A percentile compares a stretch with the other conserved stretches of the same genome.
Evolutionary conservation across 2,113 vertebrate genomes (phyloP).

Genomic region (Euleptes europaea): DNA sequence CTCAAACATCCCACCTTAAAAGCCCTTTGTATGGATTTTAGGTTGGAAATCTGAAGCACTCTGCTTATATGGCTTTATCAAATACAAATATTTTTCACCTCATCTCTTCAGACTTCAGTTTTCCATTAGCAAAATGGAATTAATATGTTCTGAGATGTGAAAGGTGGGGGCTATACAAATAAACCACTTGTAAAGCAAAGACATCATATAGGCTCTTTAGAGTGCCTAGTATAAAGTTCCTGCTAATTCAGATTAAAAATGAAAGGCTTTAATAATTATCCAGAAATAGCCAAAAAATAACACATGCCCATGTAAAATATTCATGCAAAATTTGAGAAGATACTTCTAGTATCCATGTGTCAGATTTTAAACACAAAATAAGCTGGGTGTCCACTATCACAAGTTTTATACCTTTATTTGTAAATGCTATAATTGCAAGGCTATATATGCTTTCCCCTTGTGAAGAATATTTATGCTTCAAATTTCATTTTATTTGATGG

Average conservation of each 20-base stretch:
- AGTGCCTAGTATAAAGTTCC: no score
- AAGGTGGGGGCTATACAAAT: neutral
- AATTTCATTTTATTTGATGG: neutral
- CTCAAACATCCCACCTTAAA: no score
- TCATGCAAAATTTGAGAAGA: neutral
- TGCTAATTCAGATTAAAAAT: neutral
- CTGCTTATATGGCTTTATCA: neutral
- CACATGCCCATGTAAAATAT: neutral
- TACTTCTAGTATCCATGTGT: neutral
- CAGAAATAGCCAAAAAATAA: neutral
- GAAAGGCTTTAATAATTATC: neutral
- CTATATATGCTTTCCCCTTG: neutral
- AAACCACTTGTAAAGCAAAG: neutral
- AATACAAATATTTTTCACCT: neutral
- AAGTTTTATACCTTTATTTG: neutral
- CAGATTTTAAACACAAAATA: neutral
- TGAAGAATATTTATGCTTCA: neutral
- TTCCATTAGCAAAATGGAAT: neutral
- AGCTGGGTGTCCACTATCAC: neutral
- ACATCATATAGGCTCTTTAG: neutral
- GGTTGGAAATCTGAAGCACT: neutral
- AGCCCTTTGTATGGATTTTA: neutral
- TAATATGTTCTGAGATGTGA: neutral
- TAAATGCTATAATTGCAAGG: neutral
- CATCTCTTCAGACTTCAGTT: neutral